Base-by-base conservation (phyloP, 2,797 vertebrate species). In the Eulemur albifrons region DNA sequence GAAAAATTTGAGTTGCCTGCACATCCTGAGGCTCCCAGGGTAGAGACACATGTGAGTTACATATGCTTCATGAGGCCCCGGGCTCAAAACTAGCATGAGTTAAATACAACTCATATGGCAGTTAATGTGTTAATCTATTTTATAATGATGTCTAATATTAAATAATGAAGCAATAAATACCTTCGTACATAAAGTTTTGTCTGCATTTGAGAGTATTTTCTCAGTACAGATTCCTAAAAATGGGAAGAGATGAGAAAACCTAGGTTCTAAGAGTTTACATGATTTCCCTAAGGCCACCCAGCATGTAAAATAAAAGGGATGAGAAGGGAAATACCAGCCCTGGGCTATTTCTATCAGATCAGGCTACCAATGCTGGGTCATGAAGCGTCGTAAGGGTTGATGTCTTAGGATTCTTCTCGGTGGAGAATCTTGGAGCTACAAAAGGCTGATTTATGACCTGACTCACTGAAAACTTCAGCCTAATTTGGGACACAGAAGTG, bases 161-260 rank as follows among this genome's bases (percentile, higher is more conserved):
- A 95, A 69, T 48, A 95, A 81, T 54, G 25, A 83, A 95, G 81
- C 38, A 75, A 93, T 75, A 87, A 65, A 79, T 67, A 65, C 50
- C 14, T 89, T 57, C 77, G 12, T 43, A 79, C 9, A 43, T 27
- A 77, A 76, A 35, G 9, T 30, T 86, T 72, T 67, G 7, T 61
- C n/a, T 63, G 18, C n/a, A 89, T 48, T 76, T 90, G 67, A 88
- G 61, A 63, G 10, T 54, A 43, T 85, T 50, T 92, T 82, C 40
- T 89, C 30, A 63, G 43, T 79, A 61, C 14, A 80, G 27, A 69
- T 59, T 85, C 52, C 73, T 14, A 93, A 88, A 90, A 91, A 81
- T 30, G 52, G 38, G 27, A 94, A 92, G 52, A 93, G 50, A 88
- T 38, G 27, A 93, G 40, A 77, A 94, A 67, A 91, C 20, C 27